Conservation (phyloP, 2,888 invertebrate genomes). For the Corythucha ciliata region DNA sequence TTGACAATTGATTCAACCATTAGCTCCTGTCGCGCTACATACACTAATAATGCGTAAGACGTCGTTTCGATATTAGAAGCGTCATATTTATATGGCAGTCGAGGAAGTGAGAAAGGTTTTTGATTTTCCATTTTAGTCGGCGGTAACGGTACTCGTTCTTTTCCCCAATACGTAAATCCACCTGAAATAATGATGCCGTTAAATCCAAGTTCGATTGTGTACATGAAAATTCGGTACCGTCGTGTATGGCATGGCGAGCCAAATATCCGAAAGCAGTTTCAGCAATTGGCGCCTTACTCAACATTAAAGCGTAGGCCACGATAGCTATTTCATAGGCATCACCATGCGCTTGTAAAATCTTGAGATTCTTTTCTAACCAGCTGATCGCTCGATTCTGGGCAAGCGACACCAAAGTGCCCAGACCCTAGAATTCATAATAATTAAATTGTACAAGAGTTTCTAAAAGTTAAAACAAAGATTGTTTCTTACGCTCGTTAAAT, state of each 20-base stretch:
- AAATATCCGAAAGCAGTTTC: conserved; percentile 72
- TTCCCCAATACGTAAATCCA: conserved; percentile 78
- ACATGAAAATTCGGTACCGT: conserved; percentile 52
- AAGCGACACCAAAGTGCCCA: conserved; percentile 65
- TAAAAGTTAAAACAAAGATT: neutral
- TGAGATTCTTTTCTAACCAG: conserved; percentile 76
- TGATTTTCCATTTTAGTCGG: conserved; percentile 83
- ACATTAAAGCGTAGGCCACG: conserved; percentile 76
- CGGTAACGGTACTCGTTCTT: conserved; percentile 65
- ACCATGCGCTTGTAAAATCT: conserved; percentile 58
- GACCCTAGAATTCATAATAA: conserved; percentile 43
- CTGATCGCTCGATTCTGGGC: conserved; percentile 64
- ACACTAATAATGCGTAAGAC: conserved; percentile 80
- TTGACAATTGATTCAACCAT: conserved; percentile 77
- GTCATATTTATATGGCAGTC: conserved; percentile 80
- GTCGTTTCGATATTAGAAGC: conserved; percentile 88
- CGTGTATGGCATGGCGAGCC: conserved; percentile 53
- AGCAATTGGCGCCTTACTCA: conserved; percentile 73
- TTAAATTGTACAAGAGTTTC: neutral
- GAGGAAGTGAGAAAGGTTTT: conserved; percentile 78
- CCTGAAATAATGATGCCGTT: too few species aligned
- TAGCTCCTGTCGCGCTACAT: conserved; percentile 73
- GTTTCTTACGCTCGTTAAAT: conserved; percentile 54
- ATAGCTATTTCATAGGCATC: conserved; percentile 80
- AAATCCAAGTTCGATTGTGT: too few species aligned